phyloP scores from a whole-genome alignment of 2,888 invertebrate genomes.

The Neoaliturus tenellus region DNA sequence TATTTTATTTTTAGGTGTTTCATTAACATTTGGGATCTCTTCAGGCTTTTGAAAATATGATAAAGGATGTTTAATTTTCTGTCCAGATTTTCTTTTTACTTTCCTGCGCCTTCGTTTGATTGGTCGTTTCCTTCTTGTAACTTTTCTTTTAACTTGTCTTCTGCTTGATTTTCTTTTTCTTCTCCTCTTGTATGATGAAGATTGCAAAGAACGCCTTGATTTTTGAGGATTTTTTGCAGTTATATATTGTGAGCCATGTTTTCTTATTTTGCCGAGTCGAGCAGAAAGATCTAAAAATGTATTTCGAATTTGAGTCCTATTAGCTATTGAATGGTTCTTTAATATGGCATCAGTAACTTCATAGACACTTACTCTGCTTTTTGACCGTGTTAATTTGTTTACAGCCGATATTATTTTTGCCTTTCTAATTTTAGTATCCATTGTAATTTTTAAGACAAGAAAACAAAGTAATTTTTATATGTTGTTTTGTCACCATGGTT shows the following conservation, averaged over 20 bases:
- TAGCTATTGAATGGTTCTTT: no score
- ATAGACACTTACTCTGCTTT: no score
- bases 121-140: not conserved
- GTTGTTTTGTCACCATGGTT: conserved; percentile 52
- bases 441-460: not conserved
- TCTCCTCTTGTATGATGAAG: not conserved
- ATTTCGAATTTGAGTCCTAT: no score
- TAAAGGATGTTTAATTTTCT: not conserved
- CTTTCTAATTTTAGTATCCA: not conserved
- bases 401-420: not conserved
- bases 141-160: not conserved
- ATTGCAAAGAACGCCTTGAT: not conserved
- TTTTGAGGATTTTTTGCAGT: not conserved
- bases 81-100: not conserved
- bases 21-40: not conserved
- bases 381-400: no score
- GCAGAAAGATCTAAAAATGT: no score
- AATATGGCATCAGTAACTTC: no score
- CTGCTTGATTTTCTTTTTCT: not conserved
- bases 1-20: not conserved
- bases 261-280: not conserved
- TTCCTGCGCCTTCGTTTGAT: not conserved
- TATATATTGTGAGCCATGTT: not conserved
- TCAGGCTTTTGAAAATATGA: not conserved
- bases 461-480: conserved; percentile 49